phyloP scores from a whole-genome alignment of 2,888 invertebrate genomes.

The Mythimna ferrago region DNA sequence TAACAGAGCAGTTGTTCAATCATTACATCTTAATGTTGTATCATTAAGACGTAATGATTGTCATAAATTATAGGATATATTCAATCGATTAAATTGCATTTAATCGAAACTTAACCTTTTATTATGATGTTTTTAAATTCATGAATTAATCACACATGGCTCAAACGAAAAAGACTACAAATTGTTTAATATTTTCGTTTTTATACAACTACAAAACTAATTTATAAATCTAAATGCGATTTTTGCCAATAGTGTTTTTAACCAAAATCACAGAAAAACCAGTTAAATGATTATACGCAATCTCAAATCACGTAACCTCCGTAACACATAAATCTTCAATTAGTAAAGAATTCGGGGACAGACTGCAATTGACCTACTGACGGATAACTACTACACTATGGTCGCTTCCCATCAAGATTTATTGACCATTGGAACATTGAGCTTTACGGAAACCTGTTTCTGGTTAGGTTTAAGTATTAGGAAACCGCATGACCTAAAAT shows the following conservation, averaged over 20 bases:
- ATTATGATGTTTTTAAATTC: not conserved
- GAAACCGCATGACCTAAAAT: slow-evolving; percentile 57
- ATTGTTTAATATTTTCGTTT: not conserved
- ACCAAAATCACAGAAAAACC: not conserved
- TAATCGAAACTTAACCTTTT: not conserved
- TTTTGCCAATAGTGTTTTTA: too few relatives aligned
- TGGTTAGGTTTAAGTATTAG: slow-evolving; percentile 40
- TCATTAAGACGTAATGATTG: not conserved
- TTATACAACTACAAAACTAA: not conserved
- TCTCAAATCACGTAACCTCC: slow-evolving; percentile 15
- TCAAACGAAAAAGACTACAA: not conserved
- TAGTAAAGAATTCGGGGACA: slow-evolving; percentile 15
- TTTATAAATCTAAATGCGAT: not conserved
- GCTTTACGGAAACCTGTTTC: slow-evolving; percentile 54
- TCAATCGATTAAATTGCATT: not conserved
- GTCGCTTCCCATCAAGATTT: slow-evolving; percentile 49
- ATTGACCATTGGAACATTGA: slow-evolving; percentile 43
- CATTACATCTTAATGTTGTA: too few relatives aligned
- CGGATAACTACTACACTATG: slow-evolving; percentile 11
- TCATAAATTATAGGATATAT: not conserved
- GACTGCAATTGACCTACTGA: slow-evolving; percentile 51
- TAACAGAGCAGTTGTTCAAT: not conserved
- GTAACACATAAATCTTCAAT: slow-evolving; percentile 6
- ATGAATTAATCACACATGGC: not conserved
- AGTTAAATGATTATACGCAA: not conserved